Evolutionary conservation across 2,888 invertebrate genomes (phyloP), one percentile per base, ranked within the genome.

Genomic region (Agrotis clavis): DNA sequence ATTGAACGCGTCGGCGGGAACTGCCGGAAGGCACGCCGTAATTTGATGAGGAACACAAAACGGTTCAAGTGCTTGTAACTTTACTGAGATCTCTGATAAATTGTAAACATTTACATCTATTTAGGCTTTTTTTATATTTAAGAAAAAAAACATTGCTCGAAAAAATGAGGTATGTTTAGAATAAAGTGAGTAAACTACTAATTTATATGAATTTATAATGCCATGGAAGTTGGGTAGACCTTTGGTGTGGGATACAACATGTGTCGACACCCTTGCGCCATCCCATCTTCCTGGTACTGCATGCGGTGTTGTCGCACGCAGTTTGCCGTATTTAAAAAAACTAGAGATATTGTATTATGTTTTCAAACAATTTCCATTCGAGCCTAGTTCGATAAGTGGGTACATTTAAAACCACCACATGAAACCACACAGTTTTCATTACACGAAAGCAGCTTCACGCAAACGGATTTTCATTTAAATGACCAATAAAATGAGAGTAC

Each of bases 401-500:
- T 14, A 67, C 25, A 50, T 60, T 60, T 30, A 25, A 13, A 41
- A 48, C 14, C 45, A 56, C 67, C 51, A 50, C 61, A 14, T 71
- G 11, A 50, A 48, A 60, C 51, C 54, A 30, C 45, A 51, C 30
- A 50, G n/a, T 19, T 21, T 75, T 75, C 53, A 60, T 63, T 56
- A 48, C 54, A 41, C 19, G 30, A 41, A 13, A 61, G 63, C 19
- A 51, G 63, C 51, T 74, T 64, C 60, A 68, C 45, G 21, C 41
- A 75, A 78, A 56, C 70, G 50, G 64, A 76, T 81, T 81, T 81
- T 64, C 77, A 82, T 79, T 73, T 73, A 66, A 70, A 84, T 78
- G 51, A 67, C 66, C 57, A 68, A 72, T 74, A 75, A 59, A 74
- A 66, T 30, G 59, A 30, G 66, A 70, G 61, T 61, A 67, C 61